These are phyloP conservation scores for Argentina silus DNA, from an alignment of 2,797 vertebrate species.

Conservation along the genomic window DNA sequence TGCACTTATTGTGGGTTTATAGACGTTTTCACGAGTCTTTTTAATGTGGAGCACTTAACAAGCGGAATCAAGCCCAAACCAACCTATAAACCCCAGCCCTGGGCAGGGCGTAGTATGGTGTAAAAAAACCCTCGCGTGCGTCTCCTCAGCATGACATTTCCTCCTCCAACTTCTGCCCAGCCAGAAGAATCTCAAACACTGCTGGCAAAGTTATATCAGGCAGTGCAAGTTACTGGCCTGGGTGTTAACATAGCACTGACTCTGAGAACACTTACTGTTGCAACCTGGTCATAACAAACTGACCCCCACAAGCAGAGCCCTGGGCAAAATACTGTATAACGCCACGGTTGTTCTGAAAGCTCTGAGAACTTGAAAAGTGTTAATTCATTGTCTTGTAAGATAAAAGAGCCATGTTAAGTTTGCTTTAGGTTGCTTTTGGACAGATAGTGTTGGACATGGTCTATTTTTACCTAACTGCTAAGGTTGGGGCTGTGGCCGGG, in stretches of 20 bases:
- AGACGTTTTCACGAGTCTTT: conserved; percentile 24
- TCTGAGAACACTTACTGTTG: conserved; percentile 73
- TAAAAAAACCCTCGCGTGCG: conserved; percentile 22
- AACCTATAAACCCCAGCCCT: conserved; percentile 17
- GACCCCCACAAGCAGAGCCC: conserved; percentile 21
- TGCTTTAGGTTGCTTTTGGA: conserved; percentile 21
- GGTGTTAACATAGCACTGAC: conserved; percentile 67
- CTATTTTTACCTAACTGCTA: conserved; percentile 41
- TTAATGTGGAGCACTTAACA: conserved; percentile 18
- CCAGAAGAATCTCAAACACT: conserved; percentile 75
- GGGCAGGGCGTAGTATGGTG: not conserved
- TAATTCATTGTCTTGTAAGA: conserved; percentile 8
- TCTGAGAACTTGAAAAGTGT: conserved; percentile 18
- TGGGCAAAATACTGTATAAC: conserved; percentile 21
- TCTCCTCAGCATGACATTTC: conserved; percentile 52
- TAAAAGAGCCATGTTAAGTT: conserved; percentile 23
- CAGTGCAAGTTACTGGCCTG: conserved; percentile 61
- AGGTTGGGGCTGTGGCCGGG: conserved; percentile 34
- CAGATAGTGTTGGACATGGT: conserved; percentile 33
- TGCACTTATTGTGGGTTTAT: conserved; percentile 6
- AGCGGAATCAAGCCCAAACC: conserved; percentile 25
- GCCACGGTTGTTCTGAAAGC: conserved; percentile 12
- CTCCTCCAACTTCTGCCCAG: conserved; percentile 48
- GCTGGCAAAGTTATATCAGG: conserved; percentile 78
- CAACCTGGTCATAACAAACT: conserved; percentile 51